Base-by-base conservation (phyloP, 2,113 vertebrate genomes). In the Takifugu bimaculatus region DNA sequence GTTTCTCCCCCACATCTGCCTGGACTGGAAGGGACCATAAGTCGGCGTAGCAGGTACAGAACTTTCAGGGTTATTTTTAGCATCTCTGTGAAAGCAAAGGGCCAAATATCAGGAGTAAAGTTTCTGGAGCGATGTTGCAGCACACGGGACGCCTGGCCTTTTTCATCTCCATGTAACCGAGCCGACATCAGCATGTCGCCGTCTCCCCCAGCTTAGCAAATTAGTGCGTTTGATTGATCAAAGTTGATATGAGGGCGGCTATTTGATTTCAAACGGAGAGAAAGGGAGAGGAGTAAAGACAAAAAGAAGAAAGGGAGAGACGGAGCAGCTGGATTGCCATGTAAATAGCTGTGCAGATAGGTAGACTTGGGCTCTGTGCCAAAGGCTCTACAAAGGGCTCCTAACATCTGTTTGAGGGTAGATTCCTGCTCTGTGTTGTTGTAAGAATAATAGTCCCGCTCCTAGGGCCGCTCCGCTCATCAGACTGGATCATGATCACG, bases 291-390 rank as follows among this genome's bases (percentile, higher is more conserved):
- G 71, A 60, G 77, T 47, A 60, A 60, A 75, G 26, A 27, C 50
- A 63, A 61, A 35, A 60, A 58, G 59, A 61, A 44, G 60, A 28
- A 43, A 64, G 82, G 87, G 81, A 87, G 85, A 79, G 85, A 87
- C 82, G 76, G 84, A 89, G 64, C 94, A 95, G 94, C 93, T 95
- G 94, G 92, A 92, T 92, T 89, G 86, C 90, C 91, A 79, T 93
- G 92, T 94, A 94, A 95, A 95, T 94, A 94, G 92, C 92, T 94
- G 92, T 91, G 92, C 90, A 94, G 93, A 95, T 94, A 95, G 94
- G 94, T 94, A 94, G 92, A 91, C 86, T 85, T 91, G 92, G 94
- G 93, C 92, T 77, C 60, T 0, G 26, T 78, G 91, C 94, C 93
- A 95, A 87, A 86, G 91, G 77, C 89, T 90, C 90, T 92, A 93